These are phyloP conservation scores for Tadarida brasiliensis DNA, from an alignment of 2,797 vertebrate genomes.

Conservation along the genomic window DNA sequence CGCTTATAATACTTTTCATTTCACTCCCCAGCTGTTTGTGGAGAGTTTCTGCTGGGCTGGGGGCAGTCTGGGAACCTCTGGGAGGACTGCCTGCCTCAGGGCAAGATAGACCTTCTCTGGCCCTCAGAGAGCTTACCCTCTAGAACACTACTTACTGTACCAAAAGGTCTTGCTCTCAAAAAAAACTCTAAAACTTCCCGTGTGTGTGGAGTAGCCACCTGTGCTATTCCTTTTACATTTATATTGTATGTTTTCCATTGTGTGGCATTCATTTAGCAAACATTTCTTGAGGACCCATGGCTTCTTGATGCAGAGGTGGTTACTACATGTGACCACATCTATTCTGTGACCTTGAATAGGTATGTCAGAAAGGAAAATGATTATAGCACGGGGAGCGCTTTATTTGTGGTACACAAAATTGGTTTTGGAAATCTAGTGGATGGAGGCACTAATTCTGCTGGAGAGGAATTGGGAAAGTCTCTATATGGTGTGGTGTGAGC, in stretches of 20 bases:
- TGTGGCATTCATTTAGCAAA: neutral
- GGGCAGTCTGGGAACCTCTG: rapidly evolving
- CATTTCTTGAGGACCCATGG: neutral
- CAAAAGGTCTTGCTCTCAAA: neutral
- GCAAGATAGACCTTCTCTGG: too few relatives aligned
- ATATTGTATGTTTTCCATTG: neutral
- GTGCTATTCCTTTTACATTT: neutral
- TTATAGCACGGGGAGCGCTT: neutral
- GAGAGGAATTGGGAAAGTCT: neutral
- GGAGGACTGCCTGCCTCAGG: rapidly evolving
- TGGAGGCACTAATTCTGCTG: neutral
- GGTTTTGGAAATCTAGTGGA: neutral
- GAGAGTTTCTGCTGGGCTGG: too few relatives aligned
- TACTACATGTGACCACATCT: neutral
- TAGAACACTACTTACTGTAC: neutral
- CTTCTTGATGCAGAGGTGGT: neutral
- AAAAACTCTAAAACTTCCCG: neutral
- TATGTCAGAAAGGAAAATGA: neutral
- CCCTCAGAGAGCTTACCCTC: neutral
- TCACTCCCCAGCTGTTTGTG: neutral
- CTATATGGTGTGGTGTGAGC: neutral
- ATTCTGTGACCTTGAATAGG: neutral
- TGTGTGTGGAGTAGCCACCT: neutral
- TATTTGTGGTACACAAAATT: neutral
- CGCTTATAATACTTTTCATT: neutral